phyloP scores from a whole-genome alignment of 2,888 invertebrate genomes.

The Drosophila mimetica region DNA sequence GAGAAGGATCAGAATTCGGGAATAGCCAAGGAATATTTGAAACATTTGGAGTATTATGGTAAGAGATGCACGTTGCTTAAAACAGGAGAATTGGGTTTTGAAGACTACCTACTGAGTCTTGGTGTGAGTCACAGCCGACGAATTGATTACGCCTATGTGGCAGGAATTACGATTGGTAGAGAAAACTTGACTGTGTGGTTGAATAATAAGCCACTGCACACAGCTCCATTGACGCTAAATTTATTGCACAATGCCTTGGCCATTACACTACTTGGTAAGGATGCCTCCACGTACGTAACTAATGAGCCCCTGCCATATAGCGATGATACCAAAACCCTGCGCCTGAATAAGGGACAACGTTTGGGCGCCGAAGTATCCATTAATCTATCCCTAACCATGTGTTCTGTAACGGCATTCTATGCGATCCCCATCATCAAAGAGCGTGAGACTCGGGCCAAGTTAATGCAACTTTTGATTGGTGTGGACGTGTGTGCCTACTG shows the following conservation, averaged over 20 bases:
- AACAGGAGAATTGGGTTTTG: slow-evolving; percentile 9
- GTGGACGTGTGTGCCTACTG: slow-evolving; percentile 88
- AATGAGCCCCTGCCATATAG: slow-evolving; percentile 89
- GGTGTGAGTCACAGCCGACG: slow-evolving; percentile 9
- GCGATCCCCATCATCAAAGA: slow-evolving; percentile 87
- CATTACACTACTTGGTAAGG: slow-evolving; percentile 60
- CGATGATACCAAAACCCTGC: slow-evolving; percentile 85
- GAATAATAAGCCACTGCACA: slow-evolving; percentile 91
- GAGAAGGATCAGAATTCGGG: slow-evolving; percentile 85
- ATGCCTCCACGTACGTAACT: slow-evolving; percentile 81
- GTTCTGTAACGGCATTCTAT: slow-evolving; percentile 87
- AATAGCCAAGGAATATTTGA: slow-evolving; percentile 67
- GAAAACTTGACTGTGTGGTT: slow-evolving; percentile 87
- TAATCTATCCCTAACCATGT: slow-evolving; percentile 89
- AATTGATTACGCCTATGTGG: slow-evolving; percentile 85
- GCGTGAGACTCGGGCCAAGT: slow-evolving; percentile 88
- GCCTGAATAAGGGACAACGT: slow-evolving; percentile 43
- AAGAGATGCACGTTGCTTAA: not conserved
- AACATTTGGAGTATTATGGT: slow-evolving; percentile 6
- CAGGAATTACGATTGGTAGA: slow-evolving; percentile 85
- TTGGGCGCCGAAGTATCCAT: slow-evolving; percentile 87
- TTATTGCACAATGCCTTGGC: slow-evolving; percentile 87
- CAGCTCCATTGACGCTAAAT: slow-evolving; percentile 87
- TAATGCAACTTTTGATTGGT: slow-evolving; percentile 90
- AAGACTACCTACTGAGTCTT: slow-evolving; percentile 48